These are phyloP conservation scores for Lithobates pipiens DNA, from an alignment of 2,797 vertebrate species.

Conservation along the genomic window DNA sequence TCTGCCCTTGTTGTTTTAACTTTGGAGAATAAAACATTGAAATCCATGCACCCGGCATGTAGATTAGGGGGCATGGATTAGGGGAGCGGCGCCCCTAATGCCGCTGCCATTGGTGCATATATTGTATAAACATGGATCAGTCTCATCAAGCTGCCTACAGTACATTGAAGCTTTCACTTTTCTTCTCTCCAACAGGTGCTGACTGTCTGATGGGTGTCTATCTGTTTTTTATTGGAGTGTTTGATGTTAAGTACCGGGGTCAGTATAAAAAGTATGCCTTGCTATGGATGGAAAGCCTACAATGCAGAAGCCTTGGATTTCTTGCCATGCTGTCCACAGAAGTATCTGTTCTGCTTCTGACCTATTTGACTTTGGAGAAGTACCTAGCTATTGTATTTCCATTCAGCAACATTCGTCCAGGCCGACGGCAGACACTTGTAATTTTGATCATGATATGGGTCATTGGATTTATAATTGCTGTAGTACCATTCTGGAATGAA, in stretches of 20 bases:
- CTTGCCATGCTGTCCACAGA: slow-evolving; percentile 84
- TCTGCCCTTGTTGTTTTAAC: too few relatives aligned
- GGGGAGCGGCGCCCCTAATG: too few relatives aligned
- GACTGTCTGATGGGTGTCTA: slow-evolving; percentile 86
- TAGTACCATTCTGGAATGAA: slow-evolving; percentile 81
- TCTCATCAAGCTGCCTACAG: not conserved
- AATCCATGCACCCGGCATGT: too few relatives aligned
- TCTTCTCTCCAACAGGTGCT: slow-evolving; percentile 72
- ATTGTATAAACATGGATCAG: too few relatives aligned
- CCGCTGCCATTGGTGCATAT: too few relatives aligned
- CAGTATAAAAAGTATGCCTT: slow-evolving; percentile 84
- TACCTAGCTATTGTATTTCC: slow-evolving; percentile 88
- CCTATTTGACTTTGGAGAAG: slow-evolving; percentile 87
- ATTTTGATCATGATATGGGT: slow-evolving; percentile 81
- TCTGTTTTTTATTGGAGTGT: slow-evolving; percentile 81
- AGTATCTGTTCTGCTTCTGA: slow-evolving; percentile 83
- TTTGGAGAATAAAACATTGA: too few relatives aligned
- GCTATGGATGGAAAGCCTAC: slow-evolving; percentile 82
- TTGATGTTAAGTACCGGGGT: slow-evolving; percentile 80
- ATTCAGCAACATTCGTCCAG: slow-evolving; percentile 82
- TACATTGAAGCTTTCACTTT: not conserved
- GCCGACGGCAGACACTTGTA: slow-evolving; percentile 78
- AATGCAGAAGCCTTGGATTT: slow-evolving; percentile 79
- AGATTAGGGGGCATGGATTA: too few relatives aligned
- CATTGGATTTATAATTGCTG: slow-evolving; percentile 81